Base-by-base conservation (phyloP, 2,888 invertebrate species). In the Apeira syringaria region DNA sequence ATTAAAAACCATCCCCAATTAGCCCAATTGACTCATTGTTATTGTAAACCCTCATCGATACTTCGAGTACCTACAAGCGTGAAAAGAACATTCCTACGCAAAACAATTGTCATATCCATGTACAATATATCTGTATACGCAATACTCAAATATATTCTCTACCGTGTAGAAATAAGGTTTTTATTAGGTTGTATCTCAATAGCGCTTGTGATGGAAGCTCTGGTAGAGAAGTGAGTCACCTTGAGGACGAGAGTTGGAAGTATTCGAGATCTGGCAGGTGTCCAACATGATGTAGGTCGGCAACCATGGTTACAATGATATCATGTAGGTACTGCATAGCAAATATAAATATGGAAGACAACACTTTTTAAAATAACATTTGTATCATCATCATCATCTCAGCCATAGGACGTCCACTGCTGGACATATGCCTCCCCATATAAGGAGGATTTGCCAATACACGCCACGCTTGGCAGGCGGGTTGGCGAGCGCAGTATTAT, bases 251-350 rank as follows among this genome's bases (percentile, higher is more conserved):
- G 65, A 64, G 61, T 59, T 61, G 67, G 63, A 60, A 66, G 75
- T 77, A 78, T 80, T 76, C 77, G 70, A 61, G 73, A 64, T 62
- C 71, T 83, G 84, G 83, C 83, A 58, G 32, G 18, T 47, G 26
- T 77, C 84, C 84, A 84, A 67, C 37, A 46, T 36, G 69, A 82
- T 76, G 66, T 82, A 78, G 82, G 81, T 75, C 77, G 75, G 42
- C 52, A 62, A 61, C 44, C 58, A 55, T 42, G 44, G 53, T 62
- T 52, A 31, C 52, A 53, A 58, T 65, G 53, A 60, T 60, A 57
- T 59, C 47, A 3, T 15, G 15, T n/a, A n/a, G n/a, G n/a, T n/a
- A n/a, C n/a, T n/a, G n/a, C n/a, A n/a, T n/a, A n/a, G n/a, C n/a
- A n/a, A n/a, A n/a, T n/a, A n/a, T n/a, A n/a, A n/a, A n/a, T n/a